A percentile compares a stretch with the other conserved stretches of the same genome.
Evolutionary conservation across 2,797 vertebrate species (phyloP).

Genomic region (Hemitrygon akajei): DNA sequence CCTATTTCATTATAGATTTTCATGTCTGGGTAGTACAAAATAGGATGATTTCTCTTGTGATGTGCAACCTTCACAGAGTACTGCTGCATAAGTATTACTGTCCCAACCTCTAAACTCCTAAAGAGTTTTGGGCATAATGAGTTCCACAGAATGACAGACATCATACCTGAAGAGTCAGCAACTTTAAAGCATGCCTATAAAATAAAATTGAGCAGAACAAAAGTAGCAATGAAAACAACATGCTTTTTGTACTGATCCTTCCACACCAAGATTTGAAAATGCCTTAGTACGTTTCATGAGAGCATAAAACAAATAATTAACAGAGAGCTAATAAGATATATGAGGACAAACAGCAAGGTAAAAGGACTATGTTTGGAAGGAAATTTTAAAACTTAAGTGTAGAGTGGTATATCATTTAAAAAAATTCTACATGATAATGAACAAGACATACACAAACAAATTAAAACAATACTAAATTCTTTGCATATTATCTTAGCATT

Average conservation of each 20-base stretch:
- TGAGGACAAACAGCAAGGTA: not conserved
- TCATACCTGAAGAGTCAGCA: conserved; percentile 30
- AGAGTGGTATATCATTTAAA: not conserved
- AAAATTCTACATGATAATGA: not conserved
- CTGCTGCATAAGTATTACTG: conserved; percentile 30
- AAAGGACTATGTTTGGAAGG: not conserved
- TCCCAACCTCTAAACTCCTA: conserved; percentile 14
- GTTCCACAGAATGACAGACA: conserved; percentile 9
- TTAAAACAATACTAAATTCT: not conserved
- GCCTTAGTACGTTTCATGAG: not conserved
- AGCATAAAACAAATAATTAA: not conserved
- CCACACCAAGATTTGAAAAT: not conserved
- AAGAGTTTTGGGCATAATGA: conserved; percentile 26
- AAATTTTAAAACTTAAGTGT: no score
- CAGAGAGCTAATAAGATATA: not conserved
- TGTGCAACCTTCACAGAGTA: conserved; percentile 30
- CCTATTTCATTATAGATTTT: conserved; percentile 26
- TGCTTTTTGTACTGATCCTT: not conserved
- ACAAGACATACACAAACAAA: not conserved
- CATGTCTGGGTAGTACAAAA: conserved; percentile 1
- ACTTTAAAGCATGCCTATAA: conserved; percentile 24
- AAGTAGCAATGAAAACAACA: not conserved
- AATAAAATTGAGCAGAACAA: not conserved
- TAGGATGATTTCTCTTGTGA: not conserved
- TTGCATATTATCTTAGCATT: not conserved